phyloP scores from a whole-genome alignment of 2,888 invertebrate species.

The Cybosia mesomella region DNA sequence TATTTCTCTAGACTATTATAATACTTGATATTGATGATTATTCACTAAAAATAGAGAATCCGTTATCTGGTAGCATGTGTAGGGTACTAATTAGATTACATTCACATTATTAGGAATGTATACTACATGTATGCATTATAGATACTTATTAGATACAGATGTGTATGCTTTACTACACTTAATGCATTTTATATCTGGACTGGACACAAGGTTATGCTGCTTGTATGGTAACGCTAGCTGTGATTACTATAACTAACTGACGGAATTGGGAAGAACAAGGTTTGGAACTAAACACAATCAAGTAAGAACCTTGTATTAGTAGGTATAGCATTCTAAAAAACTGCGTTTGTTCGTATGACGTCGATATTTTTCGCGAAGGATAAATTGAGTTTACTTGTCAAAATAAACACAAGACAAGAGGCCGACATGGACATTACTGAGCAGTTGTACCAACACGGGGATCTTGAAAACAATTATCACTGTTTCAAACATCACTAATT shows the following conservation, averaged over 20 bases:
- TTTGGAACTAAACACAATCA: not conserved
- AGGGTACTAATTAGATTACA: too few relatives aligned
- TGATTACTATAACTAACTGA: not conserved
- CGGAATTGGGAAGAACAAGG: too few relatives aligned
- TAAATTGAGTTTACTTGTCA: not conserved
- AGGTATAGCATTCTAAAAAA: not conserved
- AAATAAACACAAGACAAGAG: not conserved
- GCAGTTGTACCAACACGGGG: not conserved
- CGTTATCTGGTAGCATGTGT: too few relatives aligned
- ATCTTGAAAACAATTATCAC: constrained; percentile 7
- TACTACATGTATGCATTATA: too few relatives aligned
- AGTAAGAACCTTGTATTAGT: not conserved
- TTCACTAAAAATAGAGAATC: too few relatives aligned
- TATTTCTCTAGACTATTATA: too few relatives aligned
- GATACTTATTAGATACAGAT: too few relatives aligned
- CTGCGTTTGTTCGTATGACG: not conserved
- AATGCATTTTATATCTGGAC: not conserved
- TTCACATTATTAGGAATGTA: too few relatives aligned
- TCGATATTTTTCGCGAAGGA: not conserved
- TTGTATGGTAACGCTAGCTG: not conserved
- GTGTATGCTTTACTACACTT: too few relatives aligned
- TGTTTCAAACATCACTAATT: not conserved
- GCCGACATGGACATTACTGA: not conserved
- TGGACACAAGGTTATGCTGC: not conserved
- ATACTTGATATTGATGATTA: too few relatives aligned